phyloP scores from a whole-genome alignment of 2,888 invertebrate species.

The Timema cristinae region DNA sequence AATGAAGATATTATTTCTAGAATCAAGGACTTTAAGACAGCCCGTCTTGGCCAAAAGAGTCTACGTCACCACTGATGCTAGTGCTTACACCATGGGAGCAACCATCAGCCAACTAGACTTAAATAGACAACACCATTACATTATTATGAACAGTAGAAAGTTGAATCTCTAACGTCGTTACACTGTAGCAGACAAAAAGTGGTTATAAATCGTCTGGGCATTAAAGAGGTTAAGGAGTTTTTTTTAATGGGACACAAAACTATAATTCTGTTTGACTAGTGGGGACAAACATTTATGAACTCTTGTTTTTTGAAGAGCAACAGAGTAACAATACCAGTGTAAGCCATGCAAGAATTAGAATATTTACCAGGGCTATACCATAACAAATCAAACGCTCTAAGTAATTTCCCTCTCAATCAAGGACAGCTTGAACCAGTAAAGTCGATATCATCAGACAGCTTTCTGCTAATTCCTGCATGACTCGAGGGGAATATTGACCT shows the following conservation, averaged over 20 bases:
- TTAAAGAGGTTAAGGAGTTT: neutral
- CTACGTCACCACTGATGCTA: constrained; percentile 30
- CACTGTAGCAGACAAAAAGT: neutral
- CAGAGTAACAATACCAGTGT: neutral
- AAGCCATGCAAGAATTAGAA: neutral
- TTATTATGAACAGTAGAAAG: neutral
- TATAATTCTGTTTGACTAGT: neutral
- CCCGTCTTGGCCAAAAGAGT: constrained; percentile 30
- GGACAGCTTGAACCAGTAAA: neutral
- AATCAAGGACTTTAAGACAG: constrained; percentile 24
- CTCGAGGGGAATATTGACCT: too few relatives aligned
- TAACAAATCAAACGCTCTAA: neutral
- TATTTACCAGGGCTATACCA: neutral
- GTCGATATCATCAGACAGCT: too few relatives aligned
- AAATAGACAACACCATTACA: neutral
- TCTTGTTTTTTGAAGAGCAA: neutral
- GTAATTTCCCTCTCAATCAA: neutral
- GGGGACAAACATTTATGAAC: neutral
- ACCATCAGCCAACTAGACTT: constrained; percentile 18
- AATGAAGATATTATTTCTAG: neutral
- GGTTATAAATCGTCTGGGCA: constrained; percentile 1
- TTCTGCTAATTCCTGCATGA: too few relatives aligned
- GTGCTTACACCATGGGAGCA: constrained; percentile 29
- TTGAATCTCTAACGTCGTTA: neutral
- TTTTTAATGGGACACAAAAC: neutral